Base-by-base conservation (phyloP, 1,140 invertebrate species). In the Hyles vespertilio region DNA sequence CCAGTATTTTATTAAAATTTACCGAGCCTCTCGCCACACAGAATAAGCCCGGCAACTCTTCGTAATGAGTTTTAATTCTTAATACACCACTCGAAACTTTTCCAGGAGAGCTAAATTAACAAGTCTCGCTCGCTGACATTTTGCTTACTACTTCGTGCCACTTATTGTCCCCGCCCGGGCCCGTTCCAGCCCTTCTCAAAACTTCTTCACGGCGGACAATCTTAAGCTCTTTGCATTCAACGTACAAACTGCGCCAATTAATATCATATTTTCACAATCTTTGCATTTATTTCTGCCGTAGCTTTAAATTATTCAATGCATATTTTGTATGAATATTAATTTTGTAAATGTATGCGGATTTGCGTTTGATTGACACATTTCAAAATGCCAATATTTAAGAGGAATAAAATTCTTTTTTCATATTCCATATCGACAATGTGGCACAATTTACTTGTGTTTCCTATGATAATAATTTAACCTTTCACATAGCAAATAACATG, bases 31-130 rank as follows among this genome's bases (percentile, higher is more conserved):
- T 61, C 61, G 52, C 65, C 58, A 53, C 61, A 58, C 55, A 45
- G 56, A 60, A 63, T 56, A 55, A 60, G 50, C 11, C 58, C 11
- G 48, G 56, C 55, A 67, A 67, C 65, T 72, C 67, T 71, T 72
- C 67, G 65, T 72, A 76, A 79, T 76, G 71, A 79, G 76, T 74
- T 84, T 84, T 77, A 84, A 84, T 84, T 75, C 67, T 81, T 79
- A 81, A 82, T 77, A 70, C 49, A 49, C 56, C 62, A 58, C 59
- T 70, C 53, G 50, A 61, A 63, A 70, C 54, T 70, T 69, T 65
- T 65, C 45, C 57, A 47, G 59, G 12, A 33, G 46, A 57, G 47
- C 10, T 63, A 62, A 60, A 59, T 52, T 54, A 32, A 45, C 52
- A 9, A 45, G 40, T 32, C 36, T 40, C 8, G 36, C 36, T 40